Evolutionary conservation across 2,113 vertebrate species (phyloP).

Genomic region (Asarcornis scutulata): DNA sequence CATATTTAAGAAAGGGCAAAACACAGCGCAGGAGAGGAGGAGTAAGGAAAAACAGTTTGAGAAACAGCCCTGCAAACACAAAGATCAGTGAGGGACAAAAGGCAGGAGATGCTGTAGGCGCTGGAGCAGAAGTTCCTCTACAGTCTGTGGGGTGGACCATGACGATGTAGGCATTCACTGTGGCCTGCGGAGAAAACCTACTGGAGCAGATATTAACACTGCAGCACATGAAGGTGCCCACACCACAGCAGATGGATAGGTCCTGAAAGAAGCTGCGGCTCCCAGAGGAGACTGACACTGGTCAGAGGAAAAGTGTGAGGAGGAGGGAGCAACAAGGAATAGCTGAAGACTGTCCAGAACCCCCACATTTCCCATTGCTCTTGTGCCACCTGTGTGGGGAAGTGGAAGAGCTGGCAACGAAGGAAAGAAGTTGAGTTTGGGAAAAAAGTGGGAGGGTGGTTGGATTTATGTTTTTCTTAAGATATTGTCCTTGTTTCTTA

Average conservation of each 20-base stretch:
- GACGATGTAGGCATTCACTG: neutral
- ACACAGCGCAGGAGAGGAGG: neutral
- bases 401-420: neutral
- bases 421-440: neutral
- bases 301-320: neutral
- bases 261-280: neutral
- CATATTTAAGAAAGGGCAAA: neutral
- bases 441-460: neutral
- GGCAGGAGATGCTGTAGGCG: neutral
- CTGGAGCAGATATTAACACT: neutral
- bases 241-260: neutral
- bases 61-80: neutral
- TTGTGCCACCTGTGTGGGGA: neutral
- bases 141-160: neutral
- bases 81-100: neutral
- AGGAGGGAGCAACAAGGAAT: neutral
- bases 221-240: neutral
- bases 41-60: neutral
- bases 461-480: neutral
- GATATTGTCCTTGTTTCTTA: neutral
- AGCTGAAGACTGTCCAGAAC: neutral
- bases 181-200: neutral
- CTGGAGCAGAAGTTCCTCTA: neutral
- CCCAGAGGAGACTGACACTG: neutral
- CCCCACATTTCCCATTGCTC: neutral